phyloP scores from a whole-genome alignment of 2,888 invertebrate species.

The Onchidella celtica region DNA sequence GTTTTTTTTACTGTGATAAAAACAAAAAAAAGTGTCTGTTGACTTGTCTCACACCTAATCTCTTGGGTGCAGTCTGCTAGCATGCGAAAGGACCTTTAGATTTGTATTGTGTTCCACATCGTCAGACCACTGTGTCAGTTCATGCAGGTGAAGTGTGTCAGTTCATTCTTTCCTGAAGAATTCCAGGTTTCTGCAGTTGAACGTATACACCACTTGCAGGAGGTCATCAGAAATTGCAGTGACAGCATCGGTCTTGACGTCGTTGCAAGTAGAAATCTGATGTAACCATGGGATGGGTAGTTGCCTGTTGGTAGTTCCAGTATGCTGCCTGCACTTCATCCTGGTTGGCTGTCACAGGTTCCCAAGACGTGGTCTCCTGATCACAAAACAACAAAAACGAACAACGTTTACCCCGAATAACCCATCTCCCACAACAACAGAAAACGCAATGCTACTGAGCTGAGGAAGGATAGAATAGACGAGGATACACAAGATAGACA shows the following conservation, averaged over 20 bases:
- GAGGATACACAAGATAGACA: too few species aligned
- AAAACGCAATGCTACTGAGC: too few species aligned
- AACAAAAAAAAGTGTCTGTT: slow-evolving; percentile 10
- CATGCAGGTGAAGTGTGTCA: too few species aligned
- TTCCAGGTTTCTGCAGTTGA: neutral
- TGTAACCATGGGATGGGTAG: slow-evolving; percentile 7
- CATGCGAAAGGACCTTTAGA: neutral
- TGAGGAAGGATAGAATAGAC: too few species aligned
- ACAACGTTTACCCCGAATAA: too few species aligned
- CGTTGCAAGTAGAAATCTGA: too few species aligned
- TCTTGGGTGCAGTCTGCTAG: neutral
- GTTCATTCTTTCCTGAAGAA: neutral
- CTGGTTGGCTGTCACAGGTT: too few species aligned
- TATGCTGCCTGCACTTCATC: slow-evolving; percentile 24
- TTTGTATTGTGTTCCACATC: neutral
- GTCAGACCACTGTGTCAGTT: neutral
- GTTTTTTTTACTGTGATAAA: neutral
- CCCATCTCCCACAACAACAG: too few species aligned
- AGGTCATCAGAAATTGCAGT: neutral
- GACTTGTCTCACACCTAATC: neutral
- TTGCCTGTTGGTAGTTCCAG: slow-evolving; percentile 15
- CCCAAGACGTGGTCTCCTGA: too few species aligned
- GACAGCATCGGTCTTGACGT: neutral
- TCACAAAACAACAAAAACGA: too few species aligned
- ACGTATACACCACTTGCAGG: neutral